Conservation (phyloP, 2,113 vertebrate genomes). For the Eurystomus gularis region DNA sequence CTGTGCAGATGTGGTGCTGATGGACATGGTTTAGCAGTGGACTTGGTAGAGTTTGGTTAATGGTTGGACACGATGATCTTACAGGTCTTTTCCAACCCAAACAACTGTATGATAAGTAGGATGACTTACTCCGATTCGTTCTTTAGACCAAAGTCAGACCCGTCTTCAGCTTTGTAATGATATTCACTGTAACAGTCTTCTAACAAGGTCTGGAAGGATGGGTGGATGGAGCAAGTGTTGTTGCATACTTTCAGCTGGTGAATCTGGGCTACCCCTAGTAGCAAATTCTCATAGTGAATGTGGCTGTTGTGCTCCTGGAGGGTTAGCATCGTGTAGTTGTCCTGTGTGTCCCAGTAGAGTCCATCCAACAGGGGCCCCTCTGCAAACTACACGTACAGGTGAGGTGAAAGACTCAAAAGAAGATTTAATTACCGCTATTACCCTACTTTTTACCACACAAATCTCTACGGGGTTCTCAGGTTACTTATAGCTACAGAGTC, state of each 20-base stretch:
- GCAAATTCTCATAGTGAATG: slow-evolving; percentile 73
- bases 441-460: background rate
- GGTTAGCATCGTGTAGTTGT: background rate
- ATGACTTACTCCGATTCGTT: slow-evolving; percentile 62
- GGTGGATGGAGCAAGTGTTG: slow-evolving; percentile 53
- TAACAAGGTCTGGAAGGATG: slow-evolving; percentile 42
- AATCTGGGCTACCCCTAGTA: slow-evolving; percentile 64
- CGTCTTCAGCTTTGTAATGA: slow-evolving; percentile 38
- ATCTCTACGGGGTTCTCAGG: background rate
- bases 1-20: too few relatives aligned
- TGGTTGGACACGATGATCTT: too few relatives aligned
- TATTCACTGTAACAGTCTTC: slow-evolving; percentile 59
- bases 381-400: slow-evolving; percentile 42
- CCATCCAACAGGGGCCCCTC: slow-evolving; percentile 72
- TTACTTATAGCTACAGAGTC: background rate
- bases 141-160: slow-evolving; percentile 62
- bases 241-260: slow-evolving; percentile 72
- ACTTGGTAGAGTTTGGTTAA: too few relatives aligned
- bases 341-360: slow-evolving; percentile 72
- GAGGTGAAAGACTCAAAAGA: background rate
- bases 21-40: too few relatives aligned
- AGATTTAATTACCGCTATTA: background rate
- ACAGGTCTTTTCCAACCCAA: too few relatives aligned
- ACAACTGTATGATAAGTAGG: background rate
- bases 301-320: slow-evolving; percentile 23